phyloP scores from a whole-genome alignment of 92 coral and sea anemone genomes.

The Plumapathes pennacea region DNA sequence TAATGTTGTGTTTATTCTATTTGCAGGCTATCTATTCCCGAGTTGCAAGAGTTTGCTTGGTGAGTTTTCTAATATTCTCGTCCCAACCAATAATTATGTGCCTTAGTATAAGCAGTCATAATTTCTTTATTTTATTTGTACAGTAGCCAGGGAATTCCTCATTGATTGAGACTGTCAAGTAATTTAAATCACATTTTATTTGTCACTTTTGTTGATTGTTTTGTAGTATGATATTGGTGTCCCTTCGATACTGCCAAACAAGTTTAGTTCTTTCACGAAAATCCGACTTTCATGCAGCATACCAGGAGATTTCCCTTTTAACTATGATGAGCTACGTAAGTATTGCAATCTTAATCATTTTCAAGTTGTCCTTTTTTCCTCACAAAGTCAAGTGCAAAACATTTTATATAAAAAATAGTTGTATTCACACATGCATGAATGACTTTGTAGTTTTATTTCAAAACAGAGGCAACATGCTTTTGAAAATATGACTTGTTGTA shows the following conservation, averaged over 20 bases:
- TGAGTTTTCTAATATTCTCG: background rate
- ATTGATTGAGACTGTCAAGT: no score
- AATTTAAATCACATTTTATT: no score
- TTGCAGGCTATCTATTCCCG: conserved; percentile 50
- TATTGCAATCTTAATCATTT: background rate
- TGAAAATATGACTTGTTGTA: no score
- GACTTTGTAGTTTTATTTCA: no score
- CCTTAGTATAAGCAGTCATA: no score
- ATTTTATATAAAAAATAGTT: no score
- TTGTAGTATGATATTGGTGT: conserved; percentile 55
- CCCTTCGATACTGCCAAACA: background rate
- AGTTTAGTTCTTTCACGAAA: conserved; percentile 73
- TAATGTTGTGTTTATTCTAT: background rate
- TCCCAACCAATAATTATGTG: background rate
- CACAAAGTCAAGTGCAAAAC: no score
- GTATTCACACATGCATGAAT: no score
- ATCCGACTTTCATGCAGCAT: conserved; percentile 56
- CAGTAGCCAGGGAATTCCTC: no score
- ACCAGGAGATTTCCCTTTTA: conserved; percentile 56
- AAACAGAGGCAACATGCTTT: no score
- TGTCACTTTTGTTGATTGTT: background rate
- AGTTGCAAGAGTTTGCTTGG: conserved; percentile 69
- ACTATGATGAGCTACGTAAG: conserved; percentile 77
- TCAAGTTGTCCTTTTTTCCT: no score
- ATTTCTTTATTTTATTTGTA: no score